Base-by-base conservation (phyloP, 2,113 vertebrate species). In the Nothobranchius furzeri region DNA sequence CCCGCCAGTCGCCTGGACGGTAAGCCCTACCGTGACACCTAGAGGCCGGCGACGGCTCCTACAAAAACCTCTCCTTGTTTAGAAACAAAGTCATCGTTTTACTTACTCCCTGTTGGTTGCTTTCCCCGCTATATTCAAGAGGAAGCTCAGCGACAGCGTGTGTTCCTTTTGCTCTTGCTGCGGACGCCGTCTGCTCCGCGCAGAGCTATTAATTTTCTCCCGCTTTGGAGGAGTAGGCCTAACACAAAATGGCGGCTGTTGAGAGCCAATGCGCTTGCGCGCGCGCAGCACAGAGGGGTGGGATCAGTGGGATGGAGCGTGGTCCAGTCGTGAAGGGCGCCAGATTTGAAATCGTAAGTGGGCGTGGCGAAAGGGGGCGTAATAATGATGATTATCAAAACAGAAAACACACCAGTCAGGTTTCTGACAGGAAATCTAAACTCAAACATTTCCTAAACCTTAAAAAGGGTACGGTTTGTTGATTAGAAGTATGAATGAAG, bases 21-120 rank as follows among this genome's bases (percentile, higher is more conserved):
- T 94, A 94, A 96, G 96, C 96, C 95, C 96, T 93, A 98, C 95
- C 95, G 95, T 98, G 96, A 98, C 96, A 98, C 96, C 96, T 96
- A 98, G 96, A 97, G 96, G 96, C 96, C 95, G 94, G 90, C 92
- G 93, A 96, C 95, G 92, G 95, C 92, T 96, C 95, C 96, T 96
- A 95, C 95, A 96, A 95, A 89, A 95, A 95, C 90, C 71, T 93
- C 91, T 88, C 93, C 92, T 86, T 86, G 67, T 87, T 82, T 76
- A 52, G 72, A 66, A 75, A 82, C 17, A 88, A 88, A 88, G 58
- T 45, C 66, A 76, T 71, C 67, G 58, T 74, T 88, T 83, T 76
- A 93, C 93, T 94, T 87, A 93, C 92, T 87, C 79, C 85, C 80
- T 48, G 76, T 62, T 50, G 67, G 72, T 86, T 85, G 58, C 76